These are phyloP conservation scores for Pandemis corylana DNA, from an alignment of 2,888 invertebrate genomes.

Conservation along the genomic window DNA sequence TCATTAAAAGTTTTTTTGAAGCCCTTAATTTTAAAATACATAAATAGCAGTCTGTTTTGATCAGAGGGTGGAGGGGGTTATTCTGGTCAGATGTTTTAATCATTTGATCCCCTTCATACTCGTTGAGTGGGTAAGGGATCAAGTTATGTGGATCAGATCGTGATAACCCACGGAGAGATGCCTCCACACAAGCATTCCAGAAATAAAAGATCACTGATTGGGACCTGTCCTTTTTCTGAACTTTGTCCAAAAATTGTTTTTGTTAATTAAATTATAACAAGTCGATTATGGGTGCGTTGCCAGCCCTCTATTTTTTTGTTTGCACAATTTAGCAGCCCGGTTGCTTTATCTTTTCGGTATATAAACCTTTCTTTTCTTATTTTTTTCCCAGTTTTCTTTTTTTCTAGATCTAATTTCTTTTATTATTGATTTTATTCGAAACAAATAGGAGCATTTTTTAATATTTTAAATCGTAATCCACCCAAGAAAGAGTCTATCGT, in stretches of 20 bases:
- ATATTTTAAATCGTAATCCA: background rate
- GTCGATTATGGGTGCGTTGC: no score
- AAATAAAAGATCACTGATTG: background rate
- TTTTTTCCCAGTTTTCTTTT: background rate
- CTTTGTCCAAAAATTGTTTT: background rate
- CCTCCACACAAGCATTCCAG: background rate
- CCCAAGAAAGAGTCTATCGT: background rate
- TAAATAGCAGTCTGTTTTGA: background rate
- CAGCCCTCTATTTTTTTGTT: no score
- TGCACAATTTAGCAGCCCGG: no score
- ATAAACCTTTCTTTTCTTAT: background rate
- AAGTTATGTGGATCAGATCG: background rate
- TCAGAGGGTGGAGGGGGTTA: background rate
- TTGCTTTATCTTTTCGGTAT: background rate
- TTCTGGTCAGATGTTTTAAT: background rate
- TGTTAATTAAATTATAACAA: background rate
- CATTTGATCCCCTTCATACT: background rate
- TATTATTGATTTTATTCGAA: background rate
- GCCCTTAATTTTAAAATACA: background rate
- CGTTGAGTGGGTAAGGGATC: background rate
- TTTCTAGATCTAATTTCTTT: background rate
- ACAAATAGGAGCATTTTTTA: background rate
- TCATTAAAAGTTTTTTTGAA: constrained; percentile 3
- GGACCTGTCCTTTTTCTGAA: background rate
- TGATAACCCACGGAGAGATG: background rate